phyloP scores from a whole-genome alignment of 2,113 vertebrate genomes.

The Gobiocypris rarus region DNA sequence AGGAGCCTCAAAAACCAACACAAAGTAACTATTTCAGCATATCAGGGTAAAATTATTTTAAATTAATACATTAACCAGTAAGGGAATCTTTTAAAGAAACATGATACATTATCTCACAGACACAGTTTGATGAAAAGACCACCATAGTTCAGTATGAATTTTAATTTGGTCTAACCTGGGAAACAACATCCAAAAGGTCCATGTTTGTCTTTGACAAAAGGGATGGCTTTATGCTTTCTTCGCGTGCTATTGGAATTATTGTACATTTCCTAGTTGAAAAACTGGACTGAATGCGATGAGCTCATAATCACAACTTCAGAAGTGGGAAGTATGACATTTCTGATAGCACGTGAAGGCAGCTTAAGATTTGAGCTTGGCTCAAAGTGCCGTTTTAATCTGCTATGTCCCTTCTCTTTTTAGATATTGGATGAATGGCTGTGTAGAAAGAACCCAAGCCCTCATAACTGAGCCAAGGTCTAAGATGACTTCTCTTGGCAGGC shows the following conservation, averaged over 20 bases:
- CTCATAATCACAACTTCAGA: too few relatives aligned
- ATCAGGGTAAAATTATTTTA: not conserved
- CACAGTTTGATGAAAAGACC: not conserved
- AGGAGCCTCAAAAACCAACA: not conserved
- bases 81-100: not conserved
- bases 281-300: too few relatives aligned
- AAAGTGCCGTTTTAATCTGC: not conserved
- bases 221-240: not conserved
- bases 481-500: not conserved
- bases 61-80: not conserved
- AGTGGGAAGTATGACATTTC: too few relatives aligned
- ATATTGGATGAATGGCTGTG: conserved; percentile 42
- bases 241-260: too few relatives aligned
- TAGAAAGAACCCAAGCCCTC: conserved; percentile 48
- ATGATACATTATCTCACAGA: not conserved
- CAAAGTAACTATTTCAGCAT: not conserved
- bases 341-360: too few relatives aligned
- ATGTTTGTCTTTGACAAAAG: not conserved
- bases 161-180: not conserved
- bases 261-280: too few relatives aligned
- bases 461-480: conserved; percentile 54
- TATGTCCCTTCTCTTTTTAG: conserved; percentile 40
- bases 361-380: too few relatives aligned
- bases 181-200: not conserved
- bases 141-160: not conserved